phyloP scores from a whole-genome alignment of 2,113 vertebrate species.

The Haplotaxodon microlepis region DNA sequence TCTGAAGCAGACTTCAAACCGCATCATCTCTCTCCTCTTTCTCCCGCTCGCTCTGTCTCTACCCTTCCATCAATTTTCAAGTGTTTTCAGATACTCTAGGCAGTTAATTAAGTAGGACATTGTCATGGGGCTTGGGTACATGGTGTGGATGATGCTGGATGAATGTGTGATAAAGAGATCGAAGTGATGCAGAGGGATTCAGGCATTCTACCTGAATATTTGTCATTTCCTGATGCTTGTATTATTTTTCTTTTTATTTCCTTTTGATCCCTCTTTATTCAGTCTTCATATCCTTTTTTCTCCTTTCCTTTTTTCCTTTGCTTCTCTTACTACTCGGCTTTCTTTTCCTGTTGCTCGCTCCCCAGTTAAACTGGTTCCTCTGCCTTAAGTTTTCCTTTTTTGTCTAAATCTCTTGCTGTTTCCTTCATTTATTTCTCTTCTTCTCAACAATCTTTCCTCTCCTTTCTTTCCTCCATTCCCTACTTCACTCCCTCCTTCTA shows the following conservation, averaged over 20 bases:
- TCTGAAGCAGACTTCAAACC: constrained; percentile 27
- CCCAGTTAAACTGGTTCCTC: not conserved
- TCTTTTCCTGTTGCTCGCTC: not conserved
- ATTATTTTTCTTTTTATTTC: not conserved
- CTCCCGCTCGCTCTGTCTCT: not conserved
- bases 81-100: constrained; percentile 42
- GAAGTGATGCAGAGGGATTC: not conserved
- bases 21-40: not conserved
- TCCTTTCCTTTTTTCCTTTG: not conserved
- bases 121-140: constrained; percentile 23
- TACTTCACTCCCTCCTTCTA: not conserved
- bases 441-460: not conserved
- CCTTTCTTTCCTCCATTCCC: not conserved
- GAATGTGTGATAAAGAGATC: not conserved
- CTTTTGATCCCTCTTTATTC: not conserved
- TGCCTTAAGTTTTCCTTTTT: not conserved
- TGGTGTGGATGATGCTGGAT: constrained; percentile 16
- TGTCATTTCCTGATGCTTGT: not conserved
- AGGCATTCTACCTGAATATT: not conserved
- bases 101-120: constrained; percentile 60
- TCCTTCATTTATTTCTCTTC: not conserved
- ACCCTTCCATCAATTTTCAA: constrained; percentile 24
- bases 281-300: not conserved
- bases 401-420: not conserved
- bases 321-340: not conserved